phyloP scores from a whole-genome alignment of 1,140 invertebrate genomes.

The Danaus melanippus region DNA sequence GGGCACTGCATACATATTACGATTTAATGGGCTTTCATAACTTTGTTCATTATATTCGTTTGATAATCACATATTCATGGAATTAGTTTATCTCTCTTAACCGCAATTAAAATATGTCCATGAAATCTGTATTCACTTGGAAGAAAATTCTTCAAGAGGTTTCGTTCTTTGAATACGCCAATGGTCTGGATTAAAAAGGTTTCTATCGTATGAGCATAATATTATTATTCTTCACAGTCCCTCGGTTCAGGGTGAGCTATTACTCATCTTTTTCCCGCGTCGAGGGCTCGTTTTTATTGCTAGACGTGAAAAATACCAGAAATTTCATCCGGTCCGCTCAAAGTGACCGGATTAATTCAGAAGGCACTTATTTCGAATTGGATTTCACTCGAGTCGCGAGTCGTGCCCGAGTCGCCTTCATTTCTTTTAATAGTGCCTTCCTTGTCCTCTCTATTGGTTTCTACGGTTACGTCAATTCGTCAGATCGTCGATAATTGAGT shows the following conservation, averaged over 20 bases:
- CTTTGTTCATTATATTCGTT: constrained; percentile 3
- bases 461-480: constrained; percentile 6
- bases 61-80: constrained; percentile 2
- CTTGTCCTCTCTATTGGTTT: constrained; percentile 34
- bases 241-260: constrained; percentile 51
- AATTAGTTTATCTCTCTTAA: background rate
- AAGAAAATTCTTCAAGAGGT: constrained; percentile 15
- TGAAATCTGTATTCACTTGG: constrained; percentile 1
- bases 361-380: constrained; percentile 70
- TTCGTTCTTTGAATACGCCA: constrained; percentile 19
- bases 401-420: constrained; percentile 35
- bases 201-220: constrained; percentile 53
- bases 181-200: constrained; percentile 39
- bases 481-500: constrained; percentile 22
- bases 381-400: constrained; percentile 52
- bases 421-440: constrained; percentile 55
- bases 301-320: constrained; percentile 68
- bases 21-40: constrained; percentile 35
- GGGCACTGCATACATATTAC: constrained; percentile 34
- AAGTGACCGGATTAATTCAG: constrained; percentile 69
- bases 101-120: background rate
- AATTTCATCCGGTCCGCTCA: constrained; percentile 62
- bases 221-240: constrained; percentile 63
- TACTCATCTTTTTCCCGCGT: constrained; percentile 61
- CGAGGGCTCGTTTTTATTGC: constrained; percentile 63